Percentiles rank a stretch among this genome's conserved stretches.
phyloP scores from a whole-genome alignment of 2,888 invertebrate species.

The Sesia apiformis region DNA sequence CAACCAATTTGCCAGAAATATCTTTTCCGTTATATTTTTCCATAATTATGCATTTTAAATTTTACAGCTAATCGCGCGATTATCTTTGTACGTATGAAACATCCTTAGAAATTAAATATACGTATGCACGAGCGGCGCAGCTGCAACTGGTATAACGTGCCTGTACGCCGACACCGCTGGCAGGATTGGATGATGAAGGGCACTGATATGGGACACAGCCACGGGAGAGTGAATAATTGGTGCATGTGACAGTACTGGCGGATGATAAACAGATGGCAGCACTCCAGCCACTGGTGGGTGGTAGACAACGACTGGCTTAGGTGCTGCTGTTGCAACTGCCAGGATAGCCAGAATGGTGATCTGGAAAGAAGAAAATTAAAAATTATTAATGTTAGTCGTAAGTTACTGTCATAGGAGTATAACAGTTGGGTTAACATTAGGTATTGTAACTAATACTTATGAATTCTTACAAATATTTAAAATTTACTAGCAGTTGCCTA shows the following conservation, averaged over 20 bases:
- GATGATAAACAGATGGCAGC: conserved; percentile 17
- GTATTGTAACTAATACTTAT: too few relatives aligned
- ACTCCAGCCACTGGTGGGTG: conserved; percentile 14
- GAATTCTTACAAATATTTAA: too few relatives aligned
- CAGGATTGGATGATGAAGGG: conserved; percentile 4
- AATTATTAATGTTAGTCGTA: background rate
- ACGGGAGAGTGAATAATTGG: background rate
- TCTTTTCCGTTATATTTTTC: too few relatives aligned
- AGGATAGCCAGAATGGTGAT: conserved; percentile 25
- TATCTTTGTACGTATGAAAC: background rate
- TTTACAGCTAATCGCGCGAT: background rate
- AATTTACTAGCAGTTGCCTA: too few relatives aligned
- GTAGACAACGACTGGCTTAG: conserved; percentile 36
- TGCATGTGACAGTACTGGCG: conserved; percentile 6
- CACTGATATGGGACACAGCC: conserved; percentile 3
- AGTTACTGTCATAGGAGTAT: background rate
- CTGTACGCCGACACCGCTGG: conserved; percentile 4
- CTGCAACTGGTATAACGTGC: conserved; percentile 10
- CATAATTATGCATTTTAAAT: too few relatives aligned
- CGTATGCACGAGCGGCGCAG: background rate
- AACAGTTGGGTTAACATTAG: too few relatives aligned
- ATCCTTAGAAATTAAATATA: background rate
- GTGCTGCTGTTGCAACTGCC: conserved; percentile 24
- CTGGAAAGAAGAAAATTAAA: conserved; percentile 17
- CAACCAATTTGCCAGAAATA: too few relatives aligned